Base-by-base conservation (phyloP, 1,140 invertebrate species). In the Hyles euphorbiae region DNA sequence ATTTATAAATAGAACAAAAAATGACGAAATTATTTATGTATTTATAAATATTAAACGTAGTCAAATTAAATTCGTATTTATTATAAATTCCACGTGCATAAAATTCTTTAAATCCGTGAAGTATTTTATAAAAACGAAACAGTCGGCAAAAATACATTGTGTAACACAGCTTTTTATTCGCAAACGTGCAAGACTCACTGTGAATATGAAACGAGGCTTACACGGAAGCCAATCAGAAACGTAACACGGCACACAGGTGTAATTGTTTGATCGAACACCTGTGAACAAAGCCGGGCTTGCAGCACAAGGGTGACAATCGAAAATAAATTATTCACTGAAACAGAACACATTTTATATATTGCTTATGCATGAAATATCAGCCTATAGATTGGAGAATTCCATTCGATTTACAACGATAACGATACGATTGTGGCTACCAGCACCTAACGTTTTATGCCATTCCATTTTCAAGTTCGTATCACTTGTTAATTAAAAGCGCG, bases 291-390 rank as follows among this genome's bases (percentile, higher is more conserved):
- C 67, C 67, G 33, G 55, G 60, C 59, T 55, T 60, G 50, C 60
- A 56, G 34, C 53, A 55, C 57, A 50, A 57, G 66, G 68, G 72
- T 68, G 73, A 78, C 73, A 80, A 74, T 79, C 61, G 61, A 55
- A 61, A 58, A 72, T 82, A 82, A 84, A 82, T 81, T 80, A 82
- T 82, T 82, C 76, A 81, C 61, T 60, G 61, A 67, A 65, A 63
- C 61, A 68, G 55, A 76, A 65, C 70, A 73, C 56, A 76, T 74
- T 76, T 72, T 64, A 74, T 60, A 73, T 72, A 73, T 77, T 74
- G 68, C 69, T 68, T 70, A 70, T 71, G 66, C 72, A 76, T 76
- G 73, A 68, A 76, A 78, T 74, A 75, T 72, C 72, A 70, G 22
- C 58, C 47, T 53, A 43, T 36, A 47, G 52, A 43, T 40, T 48